These are phyloP conservation scores for Bungarus multicinctus DNA, from an alignment of 2,113 vertebrate species.

Conservation along the genomic window DNA sequence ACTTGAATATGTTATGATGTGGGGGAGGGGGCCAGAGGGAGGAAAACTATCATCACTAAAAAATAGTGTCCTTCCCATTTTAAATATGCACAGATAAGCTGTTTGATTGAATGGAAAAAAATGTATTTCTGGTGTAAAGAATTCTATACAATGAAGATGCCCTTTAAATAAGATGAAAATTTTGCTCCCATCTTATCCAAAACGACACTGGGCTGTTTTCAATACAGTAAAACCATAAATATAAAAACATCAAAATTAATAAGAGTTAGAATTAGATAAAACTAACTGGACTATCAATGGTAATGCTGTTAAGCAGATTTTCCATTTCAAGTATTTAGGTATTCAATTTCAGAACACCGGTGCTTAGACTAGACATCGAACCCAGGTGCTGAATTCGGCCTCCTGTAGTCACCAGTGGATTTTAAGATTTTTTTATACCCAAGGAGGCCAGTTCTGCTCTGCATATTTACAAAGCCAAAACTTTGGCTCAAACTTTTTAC, in stretches of 20 bases:
- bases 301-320: too few relatives aligned
- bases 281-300: too few relatives aligned
- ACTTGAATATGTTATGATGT: not conserved
- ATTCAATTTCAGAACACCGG: too few relatives aligned
- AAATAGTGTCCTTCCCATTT: not conserved
- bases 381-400: too few relatives aligned
- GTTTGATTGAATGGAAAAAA: not conserved
- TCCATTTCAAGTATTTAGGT: too few relatives aligned
- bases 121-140: not conserved
- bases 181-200: not conserved
- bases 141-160: not conserved
- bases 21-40: not conserved
- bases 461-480: too few relatives aligned
- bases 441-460: too few relatives aligned
- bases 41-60: not conserved
- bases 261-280: not conserved
- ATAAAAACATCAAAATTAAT: not conserved
- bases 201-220: not conserved
- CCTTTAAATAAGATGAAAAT: not conserved
- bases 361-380: too few relatives aligned
- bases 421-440: too few relatives aligned
- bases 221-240: not conserved
- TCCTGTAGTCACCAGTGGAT: too few relatives aligned
- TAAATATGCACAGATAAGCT: not conserved
- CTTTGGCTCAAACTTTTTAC: too few relatives aligned